Evolutionary conservation across 2,113 vertebrate species (phyloP).

Genomic region (Onychorhynchus coronatus): DNA sequence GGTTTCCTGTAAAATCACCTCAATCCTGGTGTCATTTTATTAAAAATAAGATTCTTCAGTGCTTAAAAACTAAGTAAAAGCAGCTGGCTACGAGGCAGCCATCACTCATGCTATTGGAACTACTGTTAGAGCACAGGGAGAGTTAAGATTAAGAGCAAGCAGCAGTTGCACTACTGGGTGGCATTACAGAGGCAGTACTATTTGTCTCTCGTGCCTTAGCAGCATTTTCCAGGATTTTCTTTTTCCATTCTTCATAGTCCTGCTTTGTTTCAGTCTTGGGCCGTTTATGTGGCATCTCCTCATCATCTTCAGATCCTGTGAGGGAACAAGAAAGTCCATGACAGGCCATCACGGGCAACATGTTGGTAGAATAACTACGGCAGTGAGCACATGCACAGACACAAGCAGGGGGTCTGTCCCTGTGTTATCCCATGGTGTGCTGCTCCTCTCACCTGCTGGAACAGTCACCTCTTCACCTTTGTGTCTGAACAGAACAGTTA

Average conservation of each 20-base stretch:
- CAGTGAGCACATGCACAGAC: not conserved
- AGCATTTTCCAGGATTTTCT: slow-evolving; percentile 84
- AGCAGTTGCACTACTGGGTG: not conserved
- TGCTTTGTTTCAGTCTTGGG: slow-evolving; percentile 58
- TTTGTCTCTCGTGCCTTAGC: slow-evolving; percentile 58
- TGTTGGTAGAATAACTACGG: not conserved
- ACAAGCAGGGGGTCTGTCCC: not conserved
- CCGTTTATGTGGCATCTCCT: slow-evolving; percentile 60
- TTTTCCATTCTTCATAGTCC: slow-evolving; percentile 89
- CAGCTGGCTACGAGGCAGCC: not conserved
- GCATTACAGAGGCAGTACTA: not conserved
- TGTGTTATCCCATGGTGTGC: not conserved
- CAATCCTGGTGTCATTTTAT: not conserved
- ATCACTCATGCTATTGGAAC: not conserved
- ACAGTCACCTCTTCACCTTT: not conserved
- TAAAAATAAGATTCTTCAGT: not conserved
- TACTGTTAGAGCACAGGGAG: not conserved
- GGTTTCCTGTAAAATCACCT: not conserved
- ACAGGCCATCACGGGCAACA: not conserved
- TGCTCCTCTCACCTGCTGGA: not conserved
- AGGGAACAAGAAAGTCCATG: not conserved
- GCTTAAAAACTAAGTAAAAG: not conserved
- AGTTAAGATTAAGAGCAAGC: not conserved
- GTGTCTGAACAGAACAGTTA: not conserved
- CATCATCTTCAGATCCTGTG: slow-evolving; percentile 52